Conservation (phyloP, 92 coral and sea anemone species). For the Desmophyllum pertusum region DNA sequence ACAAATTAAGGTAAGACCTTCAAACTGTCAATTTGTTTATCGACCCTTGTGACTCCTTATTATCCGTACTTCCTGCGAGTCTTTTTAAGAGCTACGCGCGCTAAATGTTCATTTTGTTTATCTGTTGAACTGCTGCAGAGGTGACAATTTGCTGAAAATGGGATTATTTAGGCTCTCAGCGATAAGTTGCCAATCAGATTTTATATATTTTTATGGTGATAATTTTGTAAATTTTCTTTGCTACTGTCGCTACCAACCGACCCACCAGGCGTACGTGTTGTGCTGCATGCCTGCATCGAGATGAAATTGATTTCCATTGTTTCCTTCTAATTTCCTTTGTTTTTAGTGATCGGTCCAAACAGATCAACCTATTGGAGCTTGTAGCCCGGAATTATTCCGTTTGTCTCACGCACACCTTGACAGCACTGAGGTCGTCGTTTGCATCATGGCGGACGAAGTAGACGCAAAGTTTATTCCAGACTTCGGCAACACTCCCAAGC, state of each 20-base stretch:
- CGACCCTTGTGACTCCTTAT: background rate
- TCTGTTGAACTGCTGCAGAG: background rate
- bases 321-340: background rate
- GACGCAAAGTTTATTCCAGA: constrained; percentile 59
- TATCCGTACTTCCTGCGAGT: background rate
- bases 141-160: background rate
- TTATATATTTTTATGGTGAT: background rate
- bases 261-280: no score
- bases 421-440: background rate
- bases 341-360: background rate
- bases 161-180: background rate
- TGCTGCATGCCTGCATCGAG: no score
- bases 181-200: background rate
- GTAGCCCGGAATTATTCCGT: background rate
- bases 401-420: background rate
- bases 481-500: constrained; percentile 58
- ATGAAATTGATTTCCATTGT: background rate
- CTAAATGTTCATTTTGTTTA: background rate
- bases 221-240: background rate
- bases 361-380: no score
- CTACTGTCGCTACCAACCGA: no score
- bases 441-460: constrained; percentile 60
- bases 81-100: background rate
- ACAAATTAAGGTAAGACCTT: background rate
- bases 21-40: background rate